A percentile compares a stretch with the other conserved stretches of the same genome.
Evolutionary conservation across 2,797 vertebrate species (phyloP).

Genomic region (Peromyscus nudipes): DNA sequence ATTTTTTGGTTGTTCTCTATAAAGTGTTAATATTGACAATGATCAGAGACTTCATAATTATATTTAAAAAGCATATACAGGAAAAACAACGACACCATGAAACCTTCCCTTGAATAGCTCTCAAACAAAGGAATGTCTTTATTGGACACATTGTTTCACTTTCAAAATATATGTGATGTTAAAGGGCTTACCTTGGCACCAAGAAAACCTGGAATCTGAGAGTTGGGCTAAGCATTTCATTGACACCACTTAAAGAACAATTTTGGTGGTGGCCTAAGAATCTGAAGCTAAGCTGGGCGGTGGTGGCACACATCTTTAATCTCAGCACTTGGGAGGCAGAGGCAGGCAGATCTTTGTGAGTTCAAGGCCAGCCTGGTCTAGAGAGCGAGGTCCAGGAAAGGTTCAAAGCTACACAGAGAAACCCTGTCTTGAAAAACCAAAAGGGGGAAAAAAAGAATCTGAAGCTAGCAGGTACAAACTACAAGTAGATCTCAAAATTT

Average conservation of each 20-base stretch:
- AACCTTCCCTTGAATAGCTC: background rate
- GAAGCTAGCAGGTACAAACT: background rate
- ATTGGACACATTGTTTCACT: background rate
- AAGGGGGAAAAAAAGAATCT: background rate
- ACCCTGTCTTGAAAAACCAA: too few relatives aligned
- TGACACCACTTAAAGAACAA: background rate
- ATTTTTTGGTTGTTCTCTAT: constrained; percentile 9
- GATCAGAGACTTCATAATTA: background rate
- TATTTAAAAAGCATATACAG: background rate
- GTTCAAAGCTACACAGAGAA: too few relatives aligned
- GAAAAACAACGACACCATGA: background rate
- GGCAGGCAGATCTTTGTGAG: too few relatives aligned
- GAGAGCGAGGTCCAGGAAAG: too few relatives aligned
- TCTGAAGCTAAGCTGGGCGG: background rate
- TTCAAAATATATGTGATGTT: background rate
- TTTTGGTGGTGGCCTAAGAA: background rate
- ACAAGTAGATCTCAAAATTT: background rate
- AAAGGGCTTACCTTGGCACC: background rate
- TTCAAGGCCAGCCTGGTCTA: too few relatives aligned
- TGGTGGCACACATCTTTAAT: too few relatives aligned
- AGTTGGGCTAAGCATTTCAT: background rate
- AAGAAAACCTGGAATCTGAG: background rate
- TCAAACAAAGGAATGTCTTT: background rate
- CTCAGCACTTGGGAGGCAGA: too few relatives aligned
- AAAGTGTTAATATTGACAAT: background rate